Conservation (phyloP, 2,113 vertebrate genomes). For the Furnarius figulus region DNA sequence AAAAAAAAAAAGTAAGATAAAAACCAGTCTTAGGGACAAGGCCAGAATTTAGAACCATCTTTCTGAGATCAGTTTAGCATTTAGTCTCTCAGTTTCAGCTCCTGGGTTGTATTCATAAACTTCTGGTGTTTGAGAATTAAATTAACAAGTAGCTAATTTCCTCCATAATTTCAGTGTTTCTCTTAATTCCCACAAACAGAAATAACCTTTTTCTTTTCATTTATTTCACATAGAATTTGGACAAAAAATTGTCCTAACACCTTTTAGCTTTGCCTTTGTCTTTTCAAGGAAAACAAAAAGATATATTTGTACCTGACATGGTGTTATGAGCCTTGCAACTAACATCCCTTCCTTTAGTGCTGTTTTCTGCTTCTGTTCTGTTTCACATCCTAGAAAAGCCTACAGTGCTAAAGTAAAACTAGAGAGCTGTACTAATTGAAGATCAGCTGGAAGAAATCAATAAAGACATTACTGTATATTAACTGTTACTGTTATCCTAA, state of each 20-base stretch:
- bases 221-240: not conserved
- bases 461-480: not conserved
- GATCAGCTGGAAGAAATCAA: not conserved
- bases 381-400: not conserved
- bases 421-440: slow-evolving; percentile 4
- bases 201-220: not conserved
- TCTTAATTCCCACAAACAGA: not conserved
- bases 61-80: not conserved
- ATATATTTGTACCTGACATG: not conserved
- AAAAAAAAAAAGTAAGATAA: not conserved
- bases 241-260: not conserved
- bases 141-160: not conserved
- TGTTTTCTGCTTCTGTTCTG: not conserved
- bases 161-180: not conserved
- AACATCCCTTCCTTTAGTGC: not conserved
- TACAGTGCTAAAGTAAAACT: not conserved
- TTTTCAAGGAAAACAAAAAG: not conserved
- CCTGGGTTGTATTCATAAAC: not conserved
- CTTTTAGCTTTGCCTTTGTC: not conserved
- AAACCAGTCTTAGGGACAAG: not conserved
- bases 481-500: not conserved
- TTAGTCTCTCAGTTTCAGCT: not conserved
- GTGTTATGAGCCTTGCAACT: not conserved
- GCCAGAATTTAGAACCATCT: not conserved
- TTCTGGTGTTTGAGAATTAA: not conserved